phyloP scores from a whole-genome alignment of 2,797 vertebrate genomes.

The Bradypus variegatus region DNA sequence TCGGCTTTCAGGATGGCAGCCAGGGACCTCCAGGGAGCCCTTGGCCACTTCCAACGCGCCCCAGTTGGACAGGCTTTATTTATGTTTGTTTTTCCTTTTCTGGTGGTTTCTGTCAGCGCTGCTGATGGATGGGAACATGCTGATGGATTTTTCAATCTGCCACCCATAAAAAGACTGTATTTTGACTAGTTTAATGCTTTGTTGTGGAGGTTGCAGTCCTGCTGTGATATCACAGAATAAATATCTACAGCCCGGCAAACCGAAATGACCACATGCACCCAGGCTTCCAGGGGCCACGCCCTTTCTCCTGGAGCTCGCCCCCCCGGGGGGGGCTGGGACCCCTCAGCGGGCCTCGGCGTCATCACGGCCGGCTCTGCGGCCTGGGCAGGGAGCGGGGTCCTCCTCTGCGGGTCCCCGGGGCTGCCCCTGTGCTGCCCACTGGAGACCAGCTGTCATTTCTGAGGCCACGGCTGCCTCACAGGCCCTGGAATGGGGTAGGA shows the following conservation, averaged over 20 bases:
- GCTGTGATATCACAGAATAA: neutral
- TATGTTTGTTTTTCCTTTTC: neutral
- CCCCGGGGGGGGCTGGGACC: neutral
- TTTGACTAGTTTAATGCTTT: slow-evolving; percentile 16
- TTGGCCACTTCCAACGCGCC: fast-evolving
- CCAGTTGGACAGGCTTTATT: neutral
- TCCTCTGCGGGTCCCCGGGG: fast-evolving
- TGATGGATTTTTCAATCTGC: slow-evolving; percentile 49
- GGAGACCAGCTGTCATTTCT: neutral
- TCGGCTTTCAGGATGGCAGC: fast-evolving
- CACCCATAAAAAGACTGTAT: slow-evolving; percentile 24
- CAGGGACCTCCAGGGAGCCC: fast-evolving
- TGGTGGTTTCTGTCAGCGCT: neutral
- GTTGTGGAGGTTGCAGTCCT: neutral
- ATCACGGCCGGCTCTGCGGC: neutral
- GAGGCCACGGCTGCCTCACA: neutral
- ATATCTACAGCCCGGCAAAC: neutral
- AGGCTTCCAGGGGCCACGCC: fast-evolving
- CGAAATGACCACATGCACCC: neutral
- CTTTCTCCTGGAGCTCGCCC: no score
- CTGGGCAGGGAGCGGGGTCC: no score
- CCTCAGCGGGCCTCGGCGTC: no score
- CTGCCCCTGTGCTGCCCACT: neutral
- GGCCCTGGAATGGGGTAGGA: neutral
- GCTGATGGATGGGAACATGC: neutral